A percentile compares a stretch with the other conserved stretches of the same genome.
Conservation (phyloP, 2,113 vertebrate genomes). For the Microtus pennsylvanicus region DNA sequence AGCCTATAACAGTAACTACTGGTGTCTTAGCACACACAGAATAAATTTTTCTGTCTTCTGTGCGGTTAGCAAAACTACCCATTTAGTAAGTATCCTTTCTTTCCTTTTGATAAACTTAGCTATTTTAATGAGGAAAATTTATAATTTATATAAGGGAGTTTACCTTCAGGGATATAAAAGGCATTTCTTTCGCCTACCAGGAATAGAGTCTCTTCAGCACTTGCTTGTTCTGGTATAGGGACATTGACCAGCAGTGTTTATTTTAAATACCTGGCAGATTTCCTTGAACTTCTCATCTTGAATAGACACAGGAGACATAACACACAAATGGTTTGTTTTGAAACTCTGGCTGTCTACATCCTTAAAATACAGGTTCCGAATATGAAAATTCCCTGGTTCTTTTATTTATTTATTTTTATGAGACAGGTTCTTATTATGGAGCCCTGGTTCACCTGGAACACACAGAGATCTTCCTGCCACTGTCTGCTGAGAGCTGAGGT, state of each 20-base stretch:
- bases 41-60: not conserved
- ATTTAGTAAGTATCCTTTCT: constrained; percentile 21
- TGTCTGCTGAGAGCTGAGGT: not conserved
- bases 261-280: constrained; percentile 79
- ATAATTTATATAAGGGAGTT: constrained; percentile 63
- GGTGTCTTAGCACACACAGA: not conserved
- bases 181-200: constrained; percentile 53
- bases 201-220: constrained; percentile 59
- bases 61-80: not conserved
- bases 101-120: constrained; percentile 1
- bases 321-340: constrained; percentile 74
- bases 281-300: constrained; percentile 73
- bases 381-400: constrained; percentile 5
- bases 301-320: constrained; percentile 77
- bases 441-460: no score
- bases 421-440: not conserved
- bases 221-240: constrained; percentile 57
- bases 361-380: constrained; percentile 57
- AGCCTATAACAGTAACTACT: not conserved
- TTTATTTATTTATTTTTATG: not conserved
- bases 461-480: not conserved
- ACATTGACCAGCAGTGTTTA: constrained; percentile 77
- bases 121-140: constrained; percentile 63
- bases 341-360: constrained; percentile 55
- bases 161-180: constrained; percentile 62